These are phyloP conservation scores for Ischnus inquisitorius DNA, from an alignment of 2,888 invertebrate genomes.

Conservation along the genomic window DNA sequence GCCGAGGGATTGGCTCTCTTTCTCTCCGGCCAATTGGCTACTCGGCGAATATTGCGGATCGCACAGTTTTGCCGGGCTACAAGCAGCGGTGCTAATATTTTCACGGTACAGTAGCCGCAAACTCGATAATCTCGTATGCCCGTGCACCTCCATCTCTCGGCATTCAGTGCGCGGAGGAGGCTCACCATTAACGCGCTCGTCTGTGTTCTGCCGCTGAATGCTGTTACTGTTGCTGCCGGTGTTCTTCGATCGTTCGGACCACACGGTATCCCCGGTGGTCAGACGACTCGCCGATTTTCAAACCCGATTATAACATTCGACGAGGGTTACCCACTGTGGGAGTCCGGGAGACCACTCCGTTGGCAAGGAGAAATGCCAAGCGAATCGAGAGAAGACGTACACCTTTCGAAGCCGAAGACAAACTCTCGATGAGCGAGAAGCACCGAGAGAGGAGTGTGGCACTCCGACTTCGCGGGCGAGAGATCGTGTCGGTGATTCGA, in stretches of 20 bases:
- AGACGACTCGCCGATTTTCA: constrained; percentile 43
- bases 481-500: constrained; percentile 64
- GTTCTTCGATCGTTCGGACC: constrained; percentile 37
- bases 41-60: constrained; percentile 24
- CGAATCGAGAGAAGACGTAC: constrained; percentile 28
- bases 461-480: constrained; percentile 13
- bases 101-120: constrained; percentile 50
- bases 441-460: constrained; percentile 7
- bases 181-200: constrained; percentile 59
- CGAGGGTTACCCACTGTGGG: constrained; percentile 41
- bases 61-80: neutral
- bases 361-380: constrained; percentile 42
- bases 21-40: neutral
- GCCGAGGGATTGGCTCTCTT: neutral
- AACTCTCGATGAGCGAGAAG: constrained; percentile 47
- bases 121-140: constrained; percentile 58
- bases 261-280: constrained; percentile 44
- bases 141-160: neutral
- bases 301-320: constrained; percentile 59
- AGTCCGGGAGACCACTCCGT: constrained; percentile 19
- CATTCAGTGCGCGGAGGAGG: constrained; percentile 3
- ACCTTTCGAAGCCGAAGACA: constrained; percentile 45
- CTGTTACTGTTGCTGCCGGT: constrained; percentile 16
- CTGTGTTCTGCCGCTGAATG: constrained; percentile 21
- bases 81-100: constrained; percentile 46